Base-by-base conservation (phyloP, 2,113 vertebrate species). In the Stictonetta naevosa region DNA sequence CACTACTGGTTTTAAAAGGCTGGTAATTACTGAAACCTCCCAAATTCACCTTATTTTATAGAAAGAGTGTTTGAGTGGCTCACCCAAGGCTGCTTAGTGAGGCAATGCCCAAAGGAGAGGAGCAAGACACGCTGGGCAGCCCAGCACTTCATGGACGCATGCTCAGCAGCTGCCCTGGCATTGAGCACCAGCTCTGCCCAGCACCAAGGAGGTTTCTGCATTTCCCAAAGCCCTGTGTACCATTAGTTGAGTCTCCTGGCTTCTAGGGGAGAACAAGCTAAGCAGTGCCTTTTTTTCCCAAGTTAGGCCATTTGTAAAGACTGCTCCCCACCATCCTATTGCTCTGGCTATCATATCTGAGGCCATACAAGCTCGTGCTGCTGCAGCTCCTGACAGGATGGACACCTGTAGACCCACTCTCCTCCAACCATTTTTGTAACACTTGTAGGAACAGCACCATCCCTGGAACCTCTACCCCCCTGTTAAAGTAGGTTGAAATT, bases 1-100 rank as follows among this genome's bases (percentile, higher is more conserved):
- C 53, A 50, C 0, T 0, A 2, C 0, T 0, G 21, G 14, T 4
- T 87, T 79, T 59, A 46, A 82, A 84, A 55, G 40, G 40, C 13
- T 79, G 3, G 25, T 10, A 59, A 29, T 48, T 38, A 81, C 20
- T 5, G 10, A 76, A 80, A 36, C 44, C 26, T 72, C 62, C 23
- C 6, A 11, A 60, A 60, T 25, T 29, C 10, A 19, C 28, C 76
- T 40, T 14, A 31, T 56, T 85, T 85, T 26, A 42, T 29, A 87
- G 64, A 42, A 71, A 55, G 23, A 42, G 56, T 52, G n/a, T 26
- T 86, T 48, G 56, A 63, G 42, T 52, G 7, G 66, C 33, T 92
- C 19, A 6, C 4, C 40, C 0, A 12, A 56, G 20, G 36, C 40
- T 40, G 31, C 52, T 11, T 58, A 55, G 50, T 2, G 8, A 85